A percentile compares a stretch with the other conserved stretches of the same genome.
Conservation (phyloP, 2,113 vertebrate species). For the Promerops cafer region DNA sequence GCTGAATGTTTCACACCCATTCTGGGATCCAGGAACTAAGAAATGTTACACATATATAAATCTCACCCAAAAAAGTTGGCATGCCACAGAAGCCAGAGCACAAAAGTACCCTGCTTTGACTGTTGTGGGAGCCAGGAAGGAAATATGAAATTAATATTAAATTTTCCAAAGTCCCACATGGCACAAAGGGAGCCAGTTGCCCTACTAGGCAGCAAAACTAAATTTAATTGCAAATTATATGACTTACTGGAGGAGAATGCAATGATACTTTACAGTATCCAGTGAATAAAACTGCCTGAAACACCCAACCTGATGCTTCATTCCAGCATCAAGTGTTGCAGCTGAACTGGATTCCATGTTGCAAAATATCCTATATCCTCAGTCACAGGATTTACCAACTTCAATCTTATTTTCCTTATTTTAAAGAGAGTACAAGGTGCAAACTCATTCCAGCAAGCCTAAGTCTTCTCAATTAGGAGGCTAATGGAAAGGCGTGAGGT, state of each 20-base stretch:
- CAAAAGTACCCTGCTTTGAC: not conserved
- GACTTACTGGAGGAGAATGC: not conserved
- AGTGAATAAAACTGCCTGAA: not conserved
- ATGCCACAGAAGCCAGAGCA: not conserved
- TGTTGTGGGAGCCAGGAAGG: not conserved
- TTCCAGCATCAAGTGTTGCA: not conserved
- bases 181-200: not conserved
- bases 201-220: not conserved
- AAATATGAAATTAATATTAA: not conserved
- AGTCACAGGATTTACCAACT: not conserved
- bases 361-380: not conserved
- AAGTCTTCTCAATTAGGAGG: not conserved
- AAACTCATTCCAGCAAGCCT: not conserved
- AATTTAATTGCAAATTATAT: not conserved
- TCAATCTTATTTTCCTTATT: not conserved
- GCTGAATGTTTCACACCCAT: constrained; percentile 16
- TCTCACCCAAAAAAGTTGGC: not conserved
- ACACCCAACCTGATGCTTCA: not conserved
- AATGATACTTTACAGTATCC: not conserved
- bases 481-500: not conserved
- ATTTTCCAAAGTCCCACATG: not conserved
- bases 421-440: not conserved
- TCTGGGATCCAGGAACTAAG: not conserved
- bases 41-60: not conserved
- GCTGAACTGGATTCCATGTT: not conserved